phyloP scores from a whole-genome alignment of 2,797 vertebrate genomes.

The Fratercula arctica region DNA sequence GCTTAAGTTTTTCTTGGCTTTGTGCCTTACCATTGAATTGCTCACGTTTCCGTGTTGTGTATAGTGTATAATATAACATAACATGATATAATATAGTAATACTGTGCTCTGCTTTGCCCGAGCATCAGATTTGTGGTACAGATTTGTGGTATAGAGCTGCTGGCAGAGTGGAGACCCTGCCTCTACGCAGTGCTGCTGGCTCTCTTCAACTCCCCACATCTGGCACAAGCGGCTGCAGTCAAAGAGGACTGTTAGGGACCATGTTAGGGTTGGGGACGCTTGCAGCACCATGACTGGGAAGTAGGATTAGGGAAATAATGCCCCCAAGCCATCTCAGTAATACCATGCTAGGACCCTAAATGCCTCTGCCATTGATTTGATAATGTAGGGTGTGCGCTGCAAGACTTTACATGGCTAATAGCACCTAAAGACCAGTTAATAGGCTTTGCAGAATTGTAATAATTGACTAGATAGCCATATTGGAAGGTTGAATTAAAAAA shows the following conservation, averaged over 20 bases:
- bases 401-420: background rate
- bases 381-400: fast-evolving
- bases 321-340: background rate
- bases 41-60: background rate
- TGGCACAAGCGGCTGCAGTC: background rate
- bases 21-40: background rate
- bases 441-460: background rate
- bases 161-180: background rate
- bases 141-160: background rate
- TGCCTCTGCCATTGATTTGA: background rate
- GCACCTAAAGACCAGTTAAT: background rate
- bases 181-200: background rate
- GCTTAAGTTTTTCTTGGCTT: background rate
- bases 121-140: background rate
- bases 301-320: background rate
- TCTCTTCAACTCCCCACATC: background rate
- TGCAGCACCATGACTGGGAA: background rate
- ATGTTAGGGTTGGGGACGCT: background rate
- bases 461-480: background rate
- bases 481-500: background rate
- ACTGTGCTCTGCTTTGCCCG: background rate
- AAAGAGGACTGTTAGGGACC: no score
- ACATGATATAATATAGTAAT: fast-evolving
- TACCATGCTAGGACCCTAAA: no score
- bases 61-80: background rate